Base-by-base conservation (phyloP, 2,113 vertebrate species). In the Bubalus kerabau region DNA sequence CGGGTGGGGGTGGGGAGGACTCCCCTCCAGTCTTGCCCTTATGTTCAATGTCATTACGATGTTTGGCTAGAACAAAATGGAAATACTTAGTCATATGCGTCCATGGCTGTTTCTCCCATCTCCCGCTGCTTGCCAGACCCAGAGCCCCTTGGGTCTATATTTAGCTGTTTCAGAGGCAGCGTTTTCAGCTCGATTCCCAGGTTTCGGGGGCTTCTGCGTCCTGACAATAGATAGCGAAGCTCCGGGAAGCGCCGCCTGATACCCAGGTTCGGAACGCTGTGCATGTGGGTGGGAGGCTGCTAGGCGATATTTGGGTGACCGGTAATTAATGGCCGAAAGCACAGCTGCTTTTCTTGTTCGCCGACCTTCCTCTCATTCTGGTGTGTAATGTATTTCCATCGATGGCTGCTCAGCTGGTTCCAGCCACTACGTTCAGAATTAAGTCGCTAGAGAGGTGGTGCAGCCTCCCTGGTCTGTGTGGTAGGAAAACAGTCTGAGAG, bases 241-340 rank as follows among this genome's bases (percentile, higher is more conserved):
- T 98, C 97, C 90, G 97, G 97, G 94, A 95, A 93, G 93, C 98
- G 50, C 76, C 46, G 95, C 92, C 97, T 96, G 98, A 88, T 85
- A 97, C 91, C 57, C 94, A 98, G 93, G 48, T 97, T 96, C 97
- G 94, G 85, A 57, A 43, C 97, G 98, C 78, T 2, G 85, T 80
- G 97, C 96, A 24, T 90, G 91, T 59, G 93, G 84, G 60, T 40
- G 96, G 60, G 97, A 94, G 97, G 5, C 74, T 50, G 98, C 94
- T 28, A 36, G 10, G 97, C 95, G 98, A 32, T 97, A 93, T 98
- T 98, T 88, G 98, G 98, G 97, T 95, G 98, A 95, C 98, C 96
- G 95, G 97, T 98, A 97, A 99, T 99, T 98, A 98, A 99, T 99
- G 99, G 98, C 98, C 97, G 98, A 98, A 98, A 98, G 98, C 97